Conservation (phyloP, 2,888 invertebrate genomes). For the Augiades crinisus region DNA sequence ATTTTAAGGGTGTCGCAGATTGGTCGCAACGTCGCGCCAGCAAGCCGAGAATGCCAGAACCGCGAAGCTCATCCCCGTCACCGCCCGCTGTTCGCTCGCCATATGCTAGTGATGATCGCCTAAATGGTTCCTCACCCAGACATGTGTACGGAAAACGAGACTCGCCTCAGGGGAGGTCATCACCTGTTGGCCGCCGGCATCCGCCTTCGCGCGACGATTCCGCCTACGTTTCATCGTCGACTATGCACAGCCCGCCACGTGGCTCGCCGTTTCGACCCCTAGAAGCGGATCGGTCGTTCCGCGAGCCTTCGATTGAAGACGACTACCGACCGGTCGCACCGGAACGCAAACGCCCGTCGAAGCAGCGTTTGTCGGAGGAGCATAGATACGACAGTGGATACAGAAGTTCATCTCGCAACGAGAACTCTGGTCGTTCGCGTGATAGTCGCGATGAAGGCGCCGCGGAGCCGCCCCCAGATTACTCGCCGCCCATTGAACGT, state of each 20-base stretch:
- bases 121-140: slow-evolving; percentile 64
- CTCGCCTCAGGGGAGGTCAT: slow-evolving; percentile 66
- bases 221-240: slow-evolving; percentile 80
- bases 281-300: slow-evolving; percentile 68
- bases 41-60: slow-evolving; percentile 76
- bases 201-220: slow-evolving; percentile 80
- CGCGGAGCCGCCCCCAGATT: slow-evolving; percentile 86
- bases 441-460: slow-evolving; percentile 75
- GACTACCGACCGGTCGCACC: slow-evolving; percentile 83
- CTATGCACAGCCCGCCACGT: slow-evolving; percentile 80
- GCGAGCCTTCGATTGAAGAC: slow-evolving; percentile 75
- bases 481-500: slow-evolving; percentile 83
- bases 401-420: slow-evolving; percentile 79
- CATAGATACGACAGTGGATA: slow-evolving; percentile 81
- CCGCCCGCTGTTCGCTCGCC: slow-evolving; percentile 67
- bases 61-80: slow-evolving; percentile 71
- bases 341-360: slow-evolving; percentile 83
- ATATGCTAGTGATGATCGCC: slow-evolving; percentile 64
- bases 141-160: slow-evolving; percentile 70
- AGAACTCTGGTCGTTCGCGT: slow-evolving; percentile 72
- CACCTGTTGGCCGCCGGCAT: slow-evolving; percentile 68
- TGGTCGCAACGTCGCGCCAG: slow-evolving; percentile 86
- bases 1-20: slow-evolving; percentile 89
- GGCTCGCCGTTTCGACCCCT: slow-evolving; percentile 75
- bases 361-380: slow-evolving; percentile 76